phyloP scores from a whole-genome alignment of 2,113 vertebrate genomes.

The Oreocharis arfaki region DNA sequence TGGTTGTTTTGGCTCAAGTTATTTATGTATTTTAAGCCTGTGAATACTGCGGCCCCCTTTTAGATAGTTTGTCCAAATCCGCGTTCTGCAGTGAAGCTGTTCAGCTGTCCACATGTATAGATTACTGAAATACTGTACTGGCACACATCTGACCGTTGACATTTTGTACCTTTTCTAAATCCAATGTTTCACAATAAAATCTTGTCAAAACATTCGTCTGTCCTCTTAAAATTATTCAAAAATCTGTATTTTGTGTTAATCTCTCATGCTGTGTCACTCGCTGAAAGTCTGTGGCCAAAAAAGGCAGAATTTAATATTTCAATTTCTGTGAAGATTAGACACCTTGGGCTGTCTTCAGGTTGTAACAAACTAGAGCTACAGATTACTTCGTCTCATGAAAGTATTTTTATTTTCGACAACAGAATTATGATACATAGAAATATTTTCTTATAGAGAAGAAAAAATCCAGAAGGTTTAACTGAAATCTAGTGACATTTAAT shows the following conservation, averaged over 20 bases:
- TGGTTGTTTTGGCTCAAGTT: constrained; percentile 66
- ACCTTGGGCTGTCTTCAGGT: neutral
- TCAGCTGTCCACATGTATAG: constrained; percentile 80
- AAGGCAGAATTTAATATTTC: neutral
- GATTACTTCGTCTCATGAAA: neutral
- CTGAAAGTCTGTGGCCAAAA: neutral
- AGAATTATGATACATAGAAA: neutral
- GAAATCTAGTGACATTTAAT: neutral
- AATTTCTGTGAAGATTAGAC: neutral
- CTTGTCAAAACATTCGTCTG: constrained; percentile 71
- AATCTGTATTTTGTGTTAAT: neutral
- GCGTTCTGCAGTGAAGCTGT: constrained; percentile 77
- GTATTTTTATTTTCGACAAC: neutral
- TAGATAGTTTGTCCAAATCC: constrained; percentile 80
- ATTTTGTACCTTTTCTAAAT: constrained; percentile 98
- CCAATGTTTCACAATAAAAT: constrained; percentile 95
- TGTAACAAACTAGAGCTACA: neutral
- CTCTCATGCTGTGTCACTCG: accelerated
- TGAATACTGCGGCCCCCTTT: constrained; percentile 81
- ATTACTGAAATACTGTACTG: constrained; percentile 76
- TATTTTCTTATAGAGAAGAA: neutral
- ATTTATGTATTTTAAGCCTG: constrained; percentile 84
- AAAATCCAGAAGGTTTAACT: neutral
- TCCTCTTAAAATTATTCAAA: neutral
- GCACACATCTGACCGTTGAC: constrained; percentile 83